Percentiles rank a stretch among this genome's conserved stretches.
phyloP scores from a whole-genome alignment of 2,888 invertebrate genomes.

The Ophraella communa region DNA sequence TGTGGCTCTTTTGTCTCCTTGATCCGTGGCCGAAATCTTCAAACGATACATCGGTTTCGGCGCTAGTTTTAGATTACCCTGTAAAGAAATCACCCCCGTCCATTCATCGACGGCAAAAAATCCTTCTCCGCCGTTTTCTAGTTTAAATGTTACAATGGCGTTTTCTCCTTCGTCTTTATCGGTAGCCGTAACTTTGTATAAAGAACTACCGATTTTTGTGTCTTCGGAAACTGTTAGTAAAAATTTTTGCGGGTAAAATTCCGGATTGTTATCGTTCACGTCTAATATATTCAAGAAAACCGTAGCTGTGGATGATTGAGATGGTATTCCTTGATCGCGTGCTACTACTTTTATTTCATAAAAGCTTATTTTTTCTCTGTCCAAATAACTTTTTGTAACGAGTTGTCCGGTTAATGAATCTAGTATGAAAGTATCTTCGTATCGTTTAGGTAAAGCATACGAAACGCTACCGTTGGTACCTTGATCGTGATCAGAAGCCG shows the following conservation, averaged over 20 bases:
- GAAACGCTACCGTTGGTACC: conserved; percentile 92
- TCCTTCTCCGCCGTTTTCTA: conserved; percentile 81
- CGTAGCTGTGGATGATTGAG: conserved; percentile 89
- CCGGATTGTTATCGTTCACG: conserved; percentile 91
- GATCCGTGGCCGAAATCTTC: conserved; percentile 81
- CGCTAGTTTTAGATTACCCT: conserved; percentile 68
- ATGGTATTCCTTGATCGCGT: conserved; percentile 88
- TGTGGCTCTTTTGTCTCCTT: conserved; percentile 74
- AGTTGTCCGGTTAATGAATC: conserved; percentile 87
- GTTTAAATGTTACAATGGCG: conserved; percentile 77
- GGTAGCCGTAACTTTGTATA: conserved; percentile 79
- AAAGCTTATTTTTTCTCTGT: conserved; percentile 78
- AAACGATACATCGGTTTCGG: conserved; percentile 75
- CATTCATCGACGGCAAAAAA: conserved; percentile 80
- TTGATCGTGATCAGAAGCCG: conserved; percentile 90
- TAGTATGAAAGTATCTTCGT: conserved; percentile 83
- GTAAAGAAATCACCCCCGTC: conserved; percentile 77
- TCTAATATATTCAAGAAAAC: conserved; percentile 82
- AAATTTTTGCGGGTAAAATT: conserved; percentile 90
- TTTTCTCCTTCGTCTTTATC: conserved; percentile 91
- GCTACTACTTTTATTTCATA: conserved; percentile 88
- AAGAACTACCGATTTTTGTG: conserved; percentile 67
- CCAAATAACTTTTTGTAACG: conserved; percentile 77
- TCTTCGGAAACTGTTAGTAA: conserved; percentile 78
- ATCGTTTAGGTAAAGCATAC: conserved; percentile 78